Conservation (phyloP, 35 echinoderm and acorn worm genomes). For the Stichopus chloronotus region DNA sequence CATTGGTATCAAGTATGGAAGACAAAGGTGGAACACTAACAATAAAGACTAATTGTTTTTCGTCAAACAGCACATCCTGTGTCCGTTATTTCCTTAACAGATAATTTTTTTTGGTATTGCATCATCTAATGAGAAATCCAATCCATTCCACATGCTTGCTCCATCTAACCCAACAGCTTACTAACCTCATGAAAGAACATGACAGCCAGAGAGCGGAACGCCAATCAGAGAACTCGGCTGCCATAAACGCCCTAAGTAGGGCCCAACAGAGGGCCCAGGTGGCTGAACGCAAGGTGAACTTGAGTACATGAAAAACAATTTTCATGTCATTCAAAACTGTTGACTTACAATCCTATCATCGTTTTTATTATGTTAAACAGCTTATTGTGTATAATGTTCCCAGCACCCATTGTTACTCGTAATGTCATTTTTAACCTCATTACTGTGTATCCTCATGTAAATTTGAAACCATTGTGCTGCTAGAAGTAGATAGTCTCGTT, state of each 20-base stretch:
- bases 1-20: no score
- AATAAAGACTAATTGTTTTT: no score
- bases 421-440: no score
- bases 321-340: neutral
- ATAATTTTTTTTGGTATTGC: neutral
- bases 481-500: no score
- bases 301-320: neutral
- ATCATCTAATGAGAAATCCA: neutral
- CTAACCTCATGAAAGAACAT: conserved; percentile 72
- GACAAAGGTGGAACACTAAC: no score
- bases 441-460: no score
- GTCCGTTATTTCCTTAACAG: no score
- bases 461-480: no score
- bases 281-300: conserved; percentile 84
- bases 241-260: conserved; percentile 71
- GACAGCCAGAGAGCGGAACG: conserved; percentile 65
- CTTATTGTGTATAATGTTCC: no score
- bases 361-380: neutral
- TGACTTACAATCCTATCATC: neutral
- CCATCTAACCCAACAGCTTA: conserved; percentile 66
- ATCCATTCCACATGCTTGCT: conserved; percentile 3
- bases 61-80: no score
- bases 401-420: no score
- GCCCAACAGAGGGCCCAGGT: conserved; percentile 89
- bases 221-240: conserved; percentile 74